A percentile compares a stretch with the other conserved stretches of the same genome.
Evolutionary conservation across 2,797 vertebrate species (phyloP).

Genomic region (Todus mexicanus): DNA sequence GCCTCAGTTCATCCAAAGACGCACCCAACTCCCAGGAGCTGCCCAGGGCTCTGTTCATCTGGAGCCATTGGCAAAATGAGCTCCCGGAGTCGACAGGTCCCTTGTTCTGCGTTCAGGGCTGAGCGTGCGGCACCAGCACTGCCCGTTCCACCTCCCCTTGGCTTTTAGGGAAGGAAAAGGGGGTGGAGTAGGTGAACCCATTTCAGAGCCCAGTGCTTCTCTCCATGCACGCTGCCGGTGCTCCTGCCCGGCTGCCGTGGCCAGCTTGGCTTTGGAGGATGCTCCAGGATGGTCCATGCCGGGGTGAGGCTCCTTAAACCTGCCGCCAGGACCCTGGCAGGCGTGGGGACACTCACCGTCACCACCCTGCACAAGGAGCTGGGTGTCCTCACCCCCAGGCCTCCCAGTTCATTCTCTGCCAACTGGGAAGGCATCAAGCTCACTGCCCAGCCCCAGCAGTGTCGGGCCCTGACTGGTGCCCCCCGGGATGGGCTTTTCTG

Average conservation of each 20-base stretch:
- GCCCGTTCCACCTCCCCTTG: background rate
- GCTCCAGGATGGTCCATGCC: background rate
- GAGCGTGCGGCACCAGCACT: fast-evolving
- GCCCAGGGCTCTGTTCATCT: background rate
- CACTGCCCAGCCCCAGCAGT: fast-evolving
- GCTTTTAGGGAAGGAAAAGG: background rate
- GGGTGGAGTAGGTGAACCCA: background rate
- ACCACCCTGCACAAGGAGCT: background rate
- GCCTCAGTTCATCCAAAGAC: background rate
- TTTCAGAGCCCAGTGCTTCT: background rate
- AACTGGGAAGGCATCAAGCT: background rate
- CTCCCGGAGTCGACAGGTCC: background rate
- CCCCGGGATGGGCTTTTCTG: background rate
- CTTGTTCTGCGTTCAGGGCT: background rate
- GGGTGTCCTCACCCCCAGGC: background rate
- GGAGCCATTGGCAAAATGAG: fast-evolving
- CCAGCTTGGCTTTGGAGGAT: fast-evolving
- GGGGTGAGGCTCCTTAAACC: background rate
- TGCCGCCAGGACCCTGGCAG: background rate
- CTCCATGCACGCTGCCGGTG: fast-evolving
- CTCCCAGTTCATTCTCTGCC: background rate
- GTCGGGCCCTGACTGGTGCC: background rate
- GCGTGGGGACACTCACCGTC: fast-evolving
- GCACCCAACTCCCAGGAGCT: background rate
- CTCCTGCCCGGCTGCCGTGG: background rate